Base-by-base conservation (phyloP, 2,797 vertebrate genomes). In the Sebastolobus altivelis region DNA sequence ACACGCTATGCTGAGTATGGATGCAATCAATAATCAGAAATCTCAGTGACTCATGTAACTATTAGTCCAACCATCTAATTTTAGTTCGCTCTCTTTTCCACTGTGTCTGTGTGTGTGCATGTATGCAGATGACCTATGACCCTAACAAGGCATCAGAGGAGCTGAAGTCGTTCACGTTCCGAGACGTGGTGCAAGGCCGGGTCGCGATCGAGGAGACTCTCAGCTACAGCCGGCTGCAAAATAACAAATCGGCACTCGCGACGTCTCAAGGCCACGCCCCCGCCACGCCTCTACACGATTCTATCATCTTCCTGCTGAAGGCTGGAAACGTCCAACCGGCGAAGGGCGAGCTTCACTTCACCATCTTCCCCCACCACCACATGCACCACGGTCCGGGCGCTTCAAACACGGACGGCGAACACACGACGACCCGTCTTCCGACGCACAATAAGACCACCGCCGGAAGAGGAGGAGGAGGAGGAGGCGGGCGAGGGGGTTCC, bases 311-410 rank as follows among this genome's bases (percentile, higher is more conserved):
- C 87, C 55, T 97, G 65, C 89, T 99, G 76, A 96, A 91, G 83
- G 97, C 96, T n/a, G 95, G 96, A 75, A 91, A 92, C 0, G 95
- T 98, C n/a, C 97, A 97, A 76, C 97, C 97, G 61, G 97, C 96
- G 0, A 77, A 92, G 2, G 96, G 96, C 0, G 94, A 89, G 89
- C 96, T 99, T 73, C 90, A 93, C 49, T 99, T 97, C 90, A 95
- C 93, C 73, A 95, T 97, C 13, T 88, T 97, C 46, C 96, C 96
- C 3, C 95, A 94, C 79, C 95, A 95, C 71, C 93, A 93, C 70
- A 89, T 91, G 56, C 82, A 25, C 56, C 90, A 94, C 0, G 72
- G 87, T 49, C 60, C 86, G 25, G 38, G 78, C 14, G 89, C 90
- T 29, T 69, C 86, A 2, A 82, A 79, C 14, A 89, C 85, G 1